phyloP scores from a whole-genome alignment of 2,113 vertebrate genomes.

The Todiramphus chloris region DNA sequence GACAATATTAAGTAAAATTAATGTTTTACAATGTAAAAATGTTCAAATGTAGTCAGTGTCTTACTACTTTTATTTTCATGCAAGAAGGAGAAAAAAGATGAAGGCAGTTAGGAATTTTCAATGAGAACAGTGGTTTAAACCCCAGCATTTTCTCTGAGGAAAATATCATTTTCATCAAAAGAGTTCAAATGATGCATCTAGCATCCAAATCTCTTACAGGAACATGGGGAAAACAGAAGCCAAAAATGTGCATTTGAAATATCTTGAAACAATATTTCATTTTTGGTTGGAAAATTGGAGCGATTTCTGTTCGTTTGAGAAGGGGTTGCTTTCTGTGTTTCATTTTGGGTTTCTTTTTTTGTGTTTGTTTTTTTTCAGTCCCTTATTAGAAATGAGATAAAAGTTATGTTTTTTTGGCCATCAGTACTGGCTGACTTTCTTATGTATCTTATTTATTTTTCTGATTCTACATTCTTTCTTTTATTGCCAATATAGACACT shows the following conservation, averaged over 20 bases:
- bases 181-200: not conserved
- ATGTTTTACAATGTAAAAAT: not conserved
- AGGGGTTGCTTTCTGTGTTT: not conserved
- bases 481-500: conserved; percentile 2
- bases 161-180: not conserved
- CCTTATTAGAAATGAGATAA: not conserved
- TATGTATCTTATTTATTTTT: not conserved
- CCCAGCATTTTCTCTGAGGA: not conserved
- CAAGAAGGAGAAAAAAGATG: not conserved
- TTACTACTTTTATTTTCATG: not conserved
- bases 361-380: not conserved
- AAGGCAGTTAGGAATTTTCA: not conserved
- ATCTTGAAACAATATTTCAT: not conserved
- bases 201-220: not conserved
- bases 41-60: not conserved
- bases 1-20: not conserved
- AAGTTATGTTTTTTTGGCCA: not conserved
- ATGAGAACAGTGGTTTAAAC: not conserved
- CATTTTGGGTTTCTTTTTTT: not conserved
- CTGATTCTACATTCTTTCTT: not conserved
- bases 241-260: not conserved
- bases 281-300: not conserved
- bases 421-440: not conserved
- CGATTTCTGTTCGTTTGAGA: not conserved
- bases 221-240: not conserved